Base-by-base conservation (phyloP, 2,888 invertebrate species). In the Lasioglossum leucozonium region DNA sequence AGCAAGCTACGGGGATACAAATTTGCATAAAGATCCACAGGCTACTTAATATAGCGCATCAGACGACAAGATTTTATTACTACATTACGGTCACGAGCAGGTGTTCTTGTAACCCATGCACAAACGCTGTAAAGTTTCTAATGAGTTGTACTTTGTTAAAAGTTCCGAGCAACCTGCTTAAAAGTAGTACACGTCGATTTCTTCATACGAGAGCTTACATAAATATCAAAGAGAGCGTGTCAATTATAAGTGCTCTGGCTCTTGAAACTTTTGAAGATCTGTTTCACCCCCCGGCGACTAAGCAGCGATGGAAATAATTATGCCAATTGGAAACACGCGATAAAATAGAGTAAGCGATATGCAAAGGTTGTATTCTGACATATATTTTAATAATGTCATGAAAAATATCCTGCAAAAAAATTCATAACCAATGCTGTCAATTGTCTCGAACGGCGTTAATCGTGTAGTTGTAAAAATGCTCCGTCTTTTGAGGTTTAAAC, bases 51-150 rank as follows among this genome's bases (percentile, higher is more conserved):
- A n/a, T n/a, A 55, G 55, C 11, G n/a, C n/a, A 55, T 55, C 55
- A n/a, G 55, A n/a, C 55, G 55, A 11, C n/a, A 55, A 55, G 55
- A 55, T 55, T 55, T 55, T n/a, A 55, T 55, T 55, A 55, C n/a
- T 11, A 55, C n/a, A 55, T 55, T 55, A 55, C n/a, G 11, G 55
- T 6, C 30, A 62, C 30, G 6, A 58, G 26, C 62, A 62, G 62
- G 16, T 30, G 26, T 62, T 62, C 30, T 30, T 16, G 55, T 55
- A 55, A 55, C 55, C 55, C 55, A 30, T 26, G 16, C 5, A 62
- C 6, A 62, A 62, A 62, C 30, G 30, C 30, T 16, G 58, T 58
- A 62, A 26, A 62, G 30, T 62, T 62, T 30, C 16, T 62, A 16
- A 62, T 62, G 16, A 30, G 30, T 62, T 16, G 16, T 30, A 26